Base-by-base conservation (phyloP, 2,113 vertebrate species). In the Eidolon helvum region DNA sequence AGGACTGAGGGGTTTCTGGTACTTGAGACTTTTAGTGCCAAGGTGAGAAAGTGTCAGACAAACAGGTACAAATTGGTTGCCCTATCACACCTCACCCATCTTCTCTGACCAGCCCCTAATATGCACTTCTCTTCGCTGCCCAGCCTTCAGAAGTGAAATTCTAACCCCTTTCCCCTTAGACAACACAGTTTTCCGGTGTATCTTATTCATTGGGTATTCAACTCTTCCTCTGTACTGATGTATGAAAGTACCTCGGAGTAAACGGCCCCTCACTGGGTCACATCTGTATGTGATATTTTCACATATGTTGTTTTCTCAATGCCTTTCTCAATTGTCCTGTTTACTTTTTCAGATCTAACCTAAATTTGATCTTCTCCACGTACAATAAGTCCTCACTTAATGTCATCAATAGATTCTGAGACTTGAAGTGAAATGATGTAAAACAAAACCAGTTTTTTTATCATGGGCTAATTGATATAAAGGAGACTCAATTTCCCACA, bases 71-170 rank as follows among this genome's bases (percentile, higher is more conserved):
- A 4, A 14, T 10, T 24, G 43, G 33, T 83, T 4, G 28, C 10
- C 57, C 53, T 10, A 16, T 12, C 28, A 63, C 38, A 40, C 7
- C 18, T 80, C 7, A 7, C 12, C 45, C 21, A 35, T 24, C 33
- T 71, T 48, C 16, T 50, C 48, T 79, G 68, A 7, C 28, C 21
- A 65, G 28, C 3, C 1, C 53, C 45, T 38, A 10, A 24, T 3
- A n/a, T 0, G 3, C 9, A 9, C 14, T 61, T 5, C 11, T 66
- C 30, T 55, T 38, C 30, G 2, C 43, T 48, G 1, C 2, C 11
- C 24, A 30, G 50, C 10, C 45, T 50, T 87, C 35, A 57, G 80
- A 72, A 55, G 63, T 30, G 72, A 26, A 24, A 6, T 72, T 87
- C 40, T 45, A 38, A 24, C 18, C 61, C 59, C 15, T 7, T 7